Evolutionary conservation across 2,888 invertebrate genomes (phyloP).

Genomic region (Omphaloscelis lunosa): DNA sequence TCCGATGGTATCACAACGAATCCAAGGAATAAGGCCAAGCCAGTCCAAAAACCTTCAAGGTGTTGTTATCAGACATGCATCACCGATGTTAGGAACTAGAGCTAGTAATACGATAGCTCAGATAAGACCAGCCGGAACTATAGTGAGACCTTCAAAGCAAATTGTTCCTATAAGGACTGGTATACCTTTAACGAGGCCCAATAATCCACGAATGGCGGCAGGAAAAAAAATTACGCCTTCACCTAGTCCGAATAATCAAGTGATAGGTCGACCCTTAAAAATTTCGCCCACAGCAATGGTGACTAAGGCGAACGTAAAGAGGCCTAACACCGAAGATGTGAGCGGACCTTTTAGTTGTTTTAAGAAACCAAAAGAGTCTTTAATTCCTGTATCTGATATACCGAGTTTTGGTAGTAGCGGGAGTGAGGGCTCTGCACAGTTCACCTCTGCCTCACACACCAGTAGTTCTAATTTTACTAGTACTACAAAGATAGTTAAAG

Average conservation of each 20-base stretch:
- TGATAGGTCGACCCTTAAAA: constrained; percentile 77
- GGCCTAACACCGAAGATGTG: constrained; percentile 73
- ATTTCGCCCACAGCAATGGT: constrained; percentile 78
- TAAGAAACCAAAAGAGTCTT: constrained; percentile 85
- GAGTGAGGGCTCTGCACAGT: constrained; percentile 72
- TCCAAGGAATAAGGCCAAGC: constrained; percentile 72
- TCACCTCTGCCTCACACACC: constrained; percentile 76
- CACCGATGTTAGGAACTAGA: constrained; percentile 73
- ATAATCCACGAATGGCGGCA: constrained; percentile 73
- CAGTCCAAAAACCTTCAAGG: constrained; percentile 77
- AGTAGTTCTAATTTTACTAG: constrained; percentile 79
- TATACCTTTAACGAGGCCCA: constrained; percentile 67
- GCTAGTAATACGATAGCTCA: constrained; percentile 71
- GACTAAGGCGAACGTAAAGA: constrained; percentile 71
- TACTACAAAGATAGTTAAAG: constrained; percentile 79
- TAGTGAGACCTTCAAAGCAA: constrained; percentile 74
- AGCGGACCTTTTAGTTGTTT: constrained; percentile 83
- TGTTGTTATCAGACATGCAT: constrained; percentile 75
- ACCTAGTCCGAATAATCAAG: constrained; percentile 67
- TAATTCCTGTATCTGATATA: constrained; percentile 77
- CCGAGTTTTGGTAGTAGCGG: constrained; percentile 65
- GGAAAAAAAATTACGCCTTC: constrained; percentile 69
- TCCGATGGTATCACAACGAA: constrained; percentile 72
- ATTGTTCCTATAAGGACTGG: constrained; percentile 75
- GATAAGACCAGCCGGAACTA: constrained; percentile 63